Evolutionary conservation across 2,797 vertebrate species (phyloP).

Genomic region (Acipenser ruthenus): DNA sequence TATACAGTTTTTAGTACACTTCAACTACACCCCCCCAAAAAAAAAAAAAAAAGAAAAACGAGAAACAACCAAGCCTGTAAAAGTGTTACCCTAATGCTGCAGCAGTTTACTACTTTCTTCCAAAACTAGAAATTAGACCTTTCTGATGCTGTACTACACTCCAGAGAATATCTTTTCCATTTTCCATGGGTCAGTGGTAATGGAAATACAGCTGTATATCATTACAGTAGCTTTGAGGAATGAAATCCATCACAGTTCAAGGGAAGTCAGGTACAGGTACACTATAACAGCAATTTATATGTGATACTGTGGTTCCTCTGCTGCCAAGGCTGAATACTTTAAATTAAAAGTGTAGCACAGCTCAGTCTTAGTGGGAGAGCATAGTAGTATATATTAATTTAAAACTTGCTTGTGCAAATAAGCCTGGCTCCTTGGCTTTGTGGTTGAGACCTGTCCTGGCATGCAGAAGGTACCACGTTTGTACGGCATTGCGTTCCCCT

Average conservation of each 20-base stretch:
- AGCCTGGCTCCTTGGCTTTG: no score
- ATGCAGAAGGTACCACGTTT: no score
- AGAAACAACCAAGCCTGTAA: no score
- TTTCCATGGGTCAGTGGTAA: background rate
- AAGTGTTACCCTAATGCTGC: no score
- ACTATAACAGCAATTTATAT: background rate
- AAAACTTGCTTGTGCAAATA: no score
- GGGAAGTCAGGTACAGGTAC: background rate
- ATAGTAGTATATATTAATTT: no score
- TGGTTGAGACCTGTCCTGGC: no score
- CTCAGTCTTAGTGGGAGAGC: no score
- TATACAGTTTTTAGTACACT: no score
- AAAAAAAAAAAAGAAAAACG: no score
- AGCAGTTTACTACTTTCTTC: background rate
- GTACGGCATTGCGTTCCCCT: no score
- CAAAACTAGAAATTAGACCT: background rate
- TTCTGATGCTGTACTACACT: background rate
- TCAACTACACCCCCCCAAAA: background rate
- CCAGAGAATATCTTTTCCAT: background rate
- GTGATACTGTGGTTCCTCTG: background rate
- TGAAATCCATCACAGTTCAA: background rate
- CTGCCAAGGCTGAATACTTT: background rate
- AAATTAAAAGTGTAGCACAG: no score
- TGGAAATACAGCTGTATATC: background rate
- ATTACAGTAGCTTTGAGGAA: conserved; percentile 1